Percentiles rank a stretch among this genome's conserved stretches.
phyloP scores from a whole-genome alignment of 2,888 invertebrate genomes.

The Microctonus hyperodae region DNA sequence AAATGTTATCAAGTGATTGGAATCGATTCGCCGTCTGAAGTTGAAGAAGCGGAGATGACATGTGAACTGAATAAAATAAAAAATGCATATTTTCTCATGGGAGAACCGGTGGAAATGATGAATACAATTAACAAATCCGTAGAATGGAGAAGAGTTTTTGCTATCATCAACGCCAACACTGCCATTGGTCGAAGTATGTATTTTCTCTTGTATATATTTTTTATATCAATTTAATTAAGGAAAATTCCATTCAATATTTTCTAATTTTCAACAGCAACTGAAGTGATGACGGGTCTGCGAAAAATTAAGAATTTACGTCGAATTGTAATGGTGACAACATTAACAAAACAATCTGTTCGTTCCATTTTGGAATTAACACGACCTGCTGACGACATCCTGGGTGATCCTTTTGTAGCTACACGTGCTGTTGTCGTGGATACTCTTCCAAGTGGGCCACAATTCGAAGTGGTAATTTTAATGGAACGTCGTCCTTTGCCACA shows the following conservation, averaged over 20 bases:
- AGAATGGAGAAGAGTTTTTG: conserved; percentile 49
- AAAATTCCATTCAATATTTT: conserved; percentile 2
- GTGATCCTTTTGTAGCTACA: conserved; percentile 57
- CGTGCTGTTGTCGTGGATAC: conserved; percentile 58
- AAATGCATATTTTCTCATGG: conserved; percentile 58
- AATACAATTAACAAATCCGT: conserved; percentile 48
- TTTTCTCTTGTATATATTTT: too few relatives aligned
- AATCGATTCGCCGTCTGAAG: conserved; percentile 57
- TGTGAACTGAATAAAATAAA: conserved; percentile 57
- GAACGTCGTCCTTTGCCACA: conserved; percentile 55
- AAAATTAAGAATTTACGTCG: conserved; percentile 53
- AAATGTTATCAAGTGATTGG: conserved; percentile 59
- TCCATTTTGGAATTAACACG: conserved; percentile 58
- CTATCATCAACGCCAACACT: conserved; percentile 57
- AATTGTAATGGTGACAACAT: conserved; percentile 58
- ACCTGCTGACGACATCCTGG: conserved; percentile 49
- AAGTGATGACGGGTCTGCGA: conserved; percentile 55
- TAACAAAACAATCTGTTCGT: conserved; percentile 61
- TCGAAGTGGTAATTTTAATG: conserved; percentile 59
- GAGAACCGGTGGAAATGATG: conserved; percentile 53
- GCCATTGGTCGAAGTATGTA: conserved; percentile 55
- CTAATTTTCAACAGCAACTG: conserved; percentile 48
- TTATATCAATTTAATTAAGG: too few relatives aligned
- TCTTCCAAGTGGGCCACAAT: conserved; percentile 54
- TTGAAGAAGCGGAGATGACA: conserved; percentile 60